These are phyloP conservation scores for Pempheris klunzingeri DNA, from an alignment of 2,797 vertebrate species.

Conservation along the genomic window DNA sequence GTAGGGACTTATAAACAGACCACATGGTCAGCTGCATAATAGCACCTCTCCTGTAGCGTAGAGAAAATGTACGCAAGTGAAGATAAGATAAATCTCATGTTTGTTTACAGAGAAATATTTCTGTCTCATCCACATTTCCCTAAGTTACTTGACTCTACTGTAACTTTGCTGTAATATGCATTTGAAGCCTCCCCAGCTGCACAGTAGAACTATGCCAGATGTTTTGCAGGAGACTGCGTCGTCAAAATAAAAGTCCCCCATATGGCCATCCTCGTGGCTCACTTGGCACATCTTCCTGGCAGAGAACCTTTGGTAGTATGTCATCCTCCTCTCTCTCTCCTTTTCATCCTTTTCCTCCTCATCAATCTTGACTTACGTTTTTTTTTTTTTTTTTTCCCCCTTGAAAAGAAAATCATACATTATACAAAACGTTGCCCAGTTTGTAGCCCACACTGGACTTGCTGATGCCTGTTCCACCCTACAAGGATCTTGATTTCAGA, in stretches of 20 bases:
- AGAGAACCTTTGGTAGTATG: background rate
- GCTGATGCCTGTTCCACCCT: background rate
- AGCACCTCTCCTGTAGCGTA: background rate
- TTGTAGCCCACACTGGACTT: background rate
- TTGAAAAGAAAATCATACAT: background rate
- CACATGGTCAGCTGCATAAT: background rate
- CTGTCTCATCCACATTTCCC: background rate
- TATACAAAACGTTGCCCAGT: background rate
- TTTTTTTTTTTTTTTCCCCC: no score
- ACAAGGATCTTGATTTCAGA: background rate
- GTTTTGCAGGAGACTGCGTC: background rate
- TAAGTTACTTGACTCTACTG: background rate
- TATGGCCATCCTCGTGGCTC: conserved; percentile 10
- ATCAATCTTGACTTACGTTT: background rate
- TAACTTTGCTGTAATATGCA: background rate
- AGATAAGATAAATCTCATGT: background rate
- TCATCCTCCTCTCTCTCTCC: background rate
- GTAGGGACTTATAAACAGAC: background rate
- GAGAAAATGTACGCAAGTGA: background rate
- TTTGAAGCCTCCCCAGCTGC: conserved; percentile 9
- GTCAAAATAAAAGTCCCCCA: conserved; percentile 19
- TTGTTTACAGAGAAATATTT: background rate
- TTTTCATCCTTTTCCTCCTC: background rate
- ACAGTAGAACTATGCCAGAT: conserved; percentile 2
- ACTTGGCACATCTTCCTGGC: conserved; percentile 36